These are phyloP conservation scores for Parnassius glacialis DNA, from an alignment of 2,888 invertebrate species.

Conservation along the genomic window DNA sequence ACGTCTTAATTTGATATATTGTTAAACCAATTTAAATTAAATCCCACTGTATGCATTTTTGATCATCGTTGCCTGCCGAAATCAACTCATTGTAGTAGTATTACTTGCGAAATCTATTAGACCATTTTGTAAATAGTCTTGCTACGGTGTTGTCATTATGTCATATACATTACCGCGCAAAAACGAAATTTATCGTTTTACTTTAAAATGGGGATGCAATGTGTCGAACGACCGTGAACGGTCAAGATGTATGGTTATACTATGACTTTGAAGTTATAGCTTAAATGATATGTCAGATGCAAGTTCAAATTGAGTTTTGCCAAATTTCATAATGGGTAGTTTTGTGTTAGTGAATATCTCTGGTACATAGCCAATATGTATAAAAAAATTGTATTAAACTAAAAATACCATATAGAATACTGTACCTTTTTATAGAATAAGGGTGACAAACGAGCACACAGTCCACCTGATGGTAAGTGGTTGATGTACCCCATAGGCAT, in stretches of 20 bases:
- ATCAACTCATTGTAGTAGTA: slow-evolving; percentile 63
- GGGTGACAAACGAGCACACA: no score
- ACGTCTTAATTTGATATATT: slow-evolving; percentile 51
- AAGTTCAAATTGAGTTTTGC: slow-evolving; percentile 23
- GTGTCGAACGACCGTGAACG: slow-evolving; percentile 33
- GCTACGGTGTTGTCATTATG: slow-evolving; percentile 33
- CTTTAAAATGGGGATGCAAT: slow-evolving; percentile 14
- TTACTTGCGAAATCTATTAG: slow-evolving; percentile 71
- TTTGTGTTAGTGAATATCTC: no score
- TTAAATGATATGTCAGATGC: slow-evolving; percentile 51
- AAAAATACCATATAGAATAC: no score
- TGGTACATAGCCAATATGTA: no score
- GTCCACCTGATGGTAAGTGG: no score
- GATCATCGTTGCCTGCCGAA: slow-evolving; percentile 45
- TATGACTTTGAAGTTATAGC: slow-evolving; percentile 54
- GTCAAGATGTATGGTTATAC: slow-evolving; percentile 58
- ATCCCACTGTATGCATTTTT: slow-evolving; percentile 36
- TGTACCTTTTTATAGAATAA: no score
- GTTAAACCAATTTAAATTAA: slow-evolving; percentile 37
- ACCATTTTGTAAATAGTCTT: slow-evolving; percentile 29
- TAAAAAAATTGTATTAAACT: no score
- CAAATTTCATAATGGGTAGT: no score
- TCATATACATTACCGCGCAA: slow-evolving; percentile 37
- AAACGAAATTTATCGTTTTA: slow-evolving; percentile 27
- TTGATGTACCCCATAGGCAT: no score